Base-by-base conservation (phyloP, 2,888 invertebrate species). In the Coelinius sp. region DNA sequence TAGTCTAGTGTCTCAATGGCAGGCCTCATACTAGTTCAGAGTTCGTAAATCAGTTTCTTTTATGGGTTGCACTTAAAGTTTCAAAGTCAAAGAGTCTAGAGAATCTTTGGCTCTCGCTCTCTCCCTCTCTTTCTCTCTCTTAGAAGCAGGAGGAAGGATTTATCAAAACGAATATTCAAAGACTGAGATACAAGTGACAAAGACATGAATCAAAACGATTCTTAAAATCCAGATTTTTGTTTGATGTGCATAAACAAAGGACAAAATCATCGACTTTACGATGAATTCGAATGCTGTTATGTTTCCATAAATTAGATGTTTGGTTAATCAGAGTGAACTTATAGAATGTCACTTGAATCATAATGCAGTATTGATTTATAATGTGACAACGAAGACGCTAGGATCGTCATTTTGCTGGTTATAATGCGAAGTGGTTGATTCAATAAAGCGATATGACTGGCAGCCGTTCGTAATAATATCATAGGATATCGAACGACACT, bases 21-120 rank as follows among this genome's bases (percentile, higher is more conserved):
- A 25, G 52, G 25, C 24, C n/a, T 53, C 53, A 5, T 53, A 53
- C 25, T 22, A 24, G 25, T n/a, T n/a, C 27, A 53, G 25, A 53
- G 53, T 74, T 75, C 78, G 78, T 84, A 84, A 84, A 84, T 84
- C 84, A 84, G 78, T 41, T 68, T 79, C 81, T 84, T 59, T 84
- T 84, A 84, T 84, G 41, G 83, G 82, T 82, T 80, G 81, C 31
- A 35, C 49, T 49, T 53, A 53, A 38, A 31, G n/a, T 22, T 27
- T 78, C 78, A 80, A 83, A 83, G 80, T 83, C 82, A 83, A 84
- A 83, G 84, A 81, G 80, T 31, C 66, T 22, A 10, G 17, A 7
- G 17, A 27, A 5, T 80, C 80, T 53, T 25, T 25, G 5, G 22
- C 24, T 53, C 53, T 25, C 4, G 22, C 24, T 52, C 52, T 80